Evolutionary conservation across 1,140 invertebrate species (phyloP), one percentile per base, ranked within the genome.

Genomic region (Trichonephila clavipes): DNA sequence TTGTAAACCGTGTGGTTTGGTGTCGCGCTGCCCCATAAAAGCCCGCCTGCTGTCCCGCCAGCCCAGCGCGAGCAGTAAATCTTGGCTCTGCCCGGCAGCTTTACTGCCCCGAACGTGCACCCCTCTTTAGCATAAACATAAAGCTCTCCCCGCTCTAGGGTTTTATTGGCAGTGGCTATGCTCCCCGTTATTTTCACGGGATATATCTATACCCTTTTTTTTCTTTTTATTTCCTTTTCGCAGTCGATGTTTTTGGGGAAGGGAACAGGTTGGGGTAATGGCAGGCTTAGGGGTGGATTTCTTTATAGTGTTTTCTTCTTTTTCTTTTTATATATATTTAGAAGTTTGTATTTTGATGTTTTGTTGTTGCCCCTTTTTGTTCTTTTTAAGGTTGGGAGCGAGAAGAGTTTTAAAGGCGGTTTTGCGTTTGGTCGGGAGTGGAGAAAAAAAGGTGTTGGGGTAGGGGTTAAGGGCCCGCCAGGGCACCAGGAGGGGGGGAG

Each of bases 1-100:
- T 92, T 92, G 91, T 92, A 92, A 92, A 92, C 82, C 91, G 91
- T 92, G 91, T n/a, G 91, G 91, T 92, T 92, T 92, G 91, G 91
- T 92, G 91, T 92, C 91, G 91, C 82, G 66, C 83, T 92, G 91
- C 91, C 91, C 91, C 91, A 92, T 92, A 92, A 92, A 92, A 92
- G 82, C 91, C 64, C 83, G 66, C 40, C 21, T 40, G 81, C 82
- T 58, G 91, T 87, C 91, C 28, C 91, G 82, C 64, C 89, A 81
- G 24, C 77, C 18, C 89, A 34, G 59, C 72, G 7, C 19, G 58
- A 83, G 91, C 83, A 86, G 62, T 92, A 92, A 92, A 92, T 92
- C 91, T 92, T 92, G 81, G 62, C 62, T 28, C 59, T 51, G 40
- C 82, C 82, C 61, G 77, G 82, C 90, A 85, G 83, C 91, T 92